A percentile compares a stretch with the other conserved stretches of the same genome.
Conservation (phyloP, 2,113 vertebrate species). For the Anhinga anhinga region DNA sequence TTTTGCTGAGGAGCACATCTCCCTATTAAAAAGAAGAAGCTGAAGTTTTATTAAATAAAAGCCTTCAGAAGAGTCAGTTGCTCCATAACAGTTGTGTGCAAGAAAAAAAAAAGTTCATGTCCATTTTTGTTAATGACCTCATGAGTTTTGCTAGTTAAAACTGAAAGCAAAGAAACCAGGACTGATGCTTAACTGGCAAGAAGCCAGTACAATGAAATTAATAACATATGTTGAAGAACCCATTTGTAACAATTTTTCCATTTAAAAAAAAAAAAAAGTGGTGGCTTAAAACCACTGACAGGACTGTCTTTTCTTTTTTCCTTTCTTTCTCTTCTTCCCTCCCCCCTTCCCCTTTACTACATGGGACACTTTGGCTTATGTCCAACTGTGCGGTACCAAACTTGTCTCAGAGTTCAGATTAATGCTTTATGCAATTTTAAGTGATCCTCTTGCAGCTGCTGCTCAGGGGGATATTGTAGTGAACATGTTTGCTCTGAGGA, state of each 20-base stretch:
- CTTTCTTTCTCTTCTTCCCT: slow-evolving; percentile 25
- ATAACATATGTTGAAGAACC: slow-evolving; percentile 83
- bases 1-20: slow-evolving; percentile 61
- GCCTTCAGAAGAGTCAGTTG: slow-evolving; percentile 62
- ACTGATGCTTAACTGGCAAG: slow-evolving; percentile 78
- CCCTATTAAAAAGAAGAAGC: slow-evolving; percentile 25
- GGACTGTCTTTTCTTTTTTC: slow-evolving; percentile 62
- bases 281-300: slow-evolving; percentile 77
- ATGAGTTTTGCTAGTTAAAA: slow-evolving; percentile 81
- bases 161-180: slow-evolving; percentile 78
- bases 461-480: not conserved
- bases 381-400: slow-evolving; percentile 44
- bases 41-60: slow-evolving; percentile 61
- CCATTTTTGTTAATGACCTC: slow-evolving; percentile 79
- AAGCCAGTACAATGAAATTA: slow-evolving; percentile 80
- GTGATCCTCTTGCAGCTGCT: slow-evolving; percentile 39
- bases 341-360: not conserved
- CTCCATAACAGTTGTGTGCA: slow-evolving; percentile 62
- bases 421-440: slow-evolving; percentile 60
- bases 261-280: slow-evolving; percentile 58
- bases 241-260: slow-evolving; percentile 83
- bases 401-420: slow-evolving; percentile 59
- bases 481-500: not conserved
- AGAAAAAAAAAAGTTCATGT: slow-evolving; percentile 56
- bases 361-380: slow-evolving; percentile 28